Percentiles rank a stretch among this genome's conserved stretches.
Conservation (phyloP, 2,797 vertebrate species). For the Channa striata region DNA sequence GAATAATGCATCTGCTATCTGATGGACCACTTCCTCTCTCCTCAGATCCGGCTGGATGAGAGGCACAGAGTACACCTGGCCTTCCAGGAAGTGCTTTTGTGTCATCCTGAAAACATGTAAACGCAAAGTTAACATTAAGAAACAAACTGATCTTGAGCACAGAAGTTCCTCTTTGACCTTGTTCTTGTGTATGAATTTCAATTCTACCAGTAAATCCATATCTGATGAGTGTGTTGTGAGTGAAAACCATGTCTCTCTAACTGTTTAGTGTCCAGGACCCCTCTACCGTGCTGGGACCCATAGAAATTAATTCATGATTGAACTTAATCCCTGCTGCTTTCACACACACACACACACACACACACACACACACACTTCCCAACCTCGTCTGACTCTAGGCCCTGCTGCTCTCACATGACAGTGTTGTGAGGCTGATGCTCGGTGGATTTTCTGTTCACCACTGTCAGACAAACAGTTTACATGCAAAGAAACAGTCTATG, state of each 20-base stretch:
- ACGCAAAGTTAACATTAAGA: neutral
- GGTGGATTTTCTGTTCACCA: neutral
- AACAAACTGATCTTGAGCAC: neutral
- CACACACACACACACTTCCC: neutral
- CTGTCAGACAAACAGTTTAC: neutral
- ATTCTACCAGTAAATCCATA: neutral
- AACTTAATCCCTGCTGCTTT: neutral
- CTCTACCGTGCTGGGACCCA: neutral
- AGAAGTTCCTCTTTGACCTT: neutral
- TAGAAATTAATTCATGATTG: no score
- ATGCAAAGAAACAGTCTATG: neutral
- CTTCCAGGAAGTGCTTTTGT: slow-evolving; percentile 88
- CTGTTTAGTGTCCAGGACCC: neutral
- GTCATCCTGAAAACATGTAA: slow-evolving; percentile 76
- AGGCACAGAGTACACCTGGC: slow-evolving; percentile 91
- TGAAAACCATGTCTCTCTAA: no score
- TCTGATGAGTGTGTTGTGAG: neutral
- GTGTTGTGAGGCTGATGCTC: neutral
- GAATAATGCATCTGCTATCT: slow-evolving; percentile 90
- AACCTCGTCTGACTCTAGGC: slow-evolving; percentile 52
- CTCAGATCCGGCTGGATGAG: slow-evolving; percentile 92
- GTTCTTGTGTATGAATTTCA: neutral
- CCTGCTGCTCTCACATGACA: slow-evolving; percentile 62
- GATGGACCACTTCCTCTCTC: slow-evolving; percentile 90
- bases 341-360: no score